Evolutionary conservation across 2,113 vertebrate genomes (phyloP).

Genomic region (Holacanthus passer): DNA sequence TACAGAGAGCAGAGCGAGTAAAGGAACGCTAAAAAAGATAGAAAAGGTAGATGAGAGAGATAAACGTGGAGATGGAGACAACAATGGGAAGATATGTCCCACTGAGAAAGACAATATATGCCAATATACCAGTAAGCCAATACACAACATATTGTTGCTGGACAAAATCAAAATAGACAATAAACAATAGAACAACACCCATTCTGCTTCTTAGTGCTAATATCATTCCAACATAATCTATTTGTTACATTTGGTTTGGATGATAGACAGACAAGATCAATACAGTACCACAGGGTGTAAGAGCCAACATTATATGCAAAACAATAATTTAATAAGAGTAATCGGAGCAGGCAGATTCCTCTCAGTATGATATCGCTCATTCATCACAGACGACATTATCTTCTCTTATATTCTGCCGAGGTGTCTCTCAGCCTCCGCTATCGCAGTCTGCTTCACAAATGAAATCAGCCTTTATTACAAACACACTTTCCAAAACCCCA

Average conservation of each 20-base stretch:
- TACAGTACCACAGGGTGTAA: background rate
- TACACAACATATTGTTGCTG: background rate
- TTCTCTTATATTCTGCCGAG: constrained; percentile 10
- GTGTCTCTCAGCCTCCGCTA: constrained; percentile 30
- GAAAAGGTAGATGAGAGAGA: constrained; percentile 29
- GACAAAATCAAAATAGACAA: constrained; percentile 19
- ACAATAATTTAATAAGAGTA: constrained; percentile 35
- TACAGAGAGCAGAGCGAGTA: constrained; percentile 35
- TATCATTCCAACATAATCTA: constrained; percentile 24
- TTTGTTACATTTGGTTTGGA: background rate
- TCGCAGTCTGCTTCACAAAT: constrained; percentile 51
- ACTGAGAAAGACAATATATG: constrained; percentile 32
- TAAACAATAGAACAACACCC: constrained; percentile 1
- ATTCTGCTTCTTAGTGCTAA: background rate
- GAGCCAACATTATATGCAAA: constrained; percentile 43
- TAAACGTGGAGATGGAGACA: constrained; percentile 14
- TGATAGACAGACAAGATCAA: constrained; percentile 25
- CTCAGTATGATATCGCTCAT: constrained; percentile 38
- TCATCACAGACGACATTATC: constrained; percentile 53
- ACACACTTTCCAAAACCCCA: constrained; percentile 41
- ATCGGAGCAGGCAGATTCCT: constrained; percentile 23
- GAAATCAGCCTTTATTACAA: constrained; percentile 71
- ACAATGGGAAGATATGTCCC: constrained; percentile 29
- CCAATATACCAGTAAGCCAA: constrained; percentile 15
- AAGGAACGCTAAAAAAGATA: constrained; percentile 15